Evolutionary conservation across 1,140 invertebrate species (phyloP).

Genomic region (Battus philenor): DNA sequence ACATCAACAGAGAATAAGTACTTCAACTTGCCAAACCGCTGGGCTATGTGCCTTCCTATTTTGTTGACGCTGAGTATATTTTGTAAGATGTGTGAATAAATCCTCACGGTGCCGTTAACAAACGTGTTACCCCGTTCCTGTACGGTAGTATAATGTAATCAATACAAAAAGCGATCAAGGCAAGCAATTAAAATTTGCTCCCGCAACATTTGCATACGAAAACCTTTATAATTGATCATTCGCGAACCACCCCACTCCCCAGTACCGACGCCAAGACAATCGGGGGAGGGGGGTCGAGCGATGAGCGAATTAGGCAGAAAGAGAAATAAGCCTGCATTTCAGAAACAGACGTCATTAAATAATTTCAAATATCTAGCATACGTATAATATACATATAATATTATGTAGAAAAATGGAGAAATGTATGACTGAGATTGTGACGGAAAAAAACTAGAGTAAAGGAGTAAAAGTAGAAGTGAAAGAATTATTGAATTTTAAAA

Average conservation of each 20-base stretch:
- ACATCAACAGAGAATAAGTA: too few species aligned
- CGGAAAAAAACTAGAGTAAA: too few species aligned
- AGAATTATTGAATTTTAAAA: too few species aligned
- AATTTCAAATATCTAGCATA: neutral
- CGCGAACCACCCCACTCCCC: slow-evolving; percentile 16
- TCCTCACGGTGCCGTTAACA: too few species aligned
- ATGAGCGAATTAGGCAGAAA: slow-evolving; percentile 24
- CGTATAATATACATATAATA: neutral
- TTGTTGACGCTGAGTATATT: too few species aligned
- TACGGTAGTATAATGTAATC: slow-evolving; percentile 30
- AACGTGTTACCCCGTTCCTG: too few species aligned
- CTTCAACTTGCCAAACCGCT: too few species aligned
- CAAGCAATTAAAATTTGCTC: slow-evolving; percentile 59
- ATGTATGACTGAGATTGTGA: too few species aligned
- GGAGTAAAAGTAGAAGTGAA: too few species aligned
- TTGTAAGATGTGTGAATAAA: too few species aligned
- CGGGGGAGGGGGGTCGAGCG: slow-evolving; percentile 16
- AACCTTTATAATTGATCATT: slow-evolving; percentile 62
- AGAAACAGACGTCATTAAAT: slow-evolving; percentile 5
- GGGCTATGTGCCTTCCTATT: too few species aligned
- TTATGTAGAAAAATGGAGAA: too few species aligned
- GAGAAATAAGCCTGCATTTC: slow-evolving; percentile 4
- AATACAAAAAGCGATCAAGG: slow-evolving; percentile 64
- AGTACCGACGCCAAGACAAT: slow-evolving; percentile 37
- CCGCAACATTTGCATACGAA: slow-evolving; percentile 64